These are phyloP conservation scores for Anniella stebbinsi DNA, from an alignment of 2,797 vertebrate species.

Conservation along the genomic window DNA sequence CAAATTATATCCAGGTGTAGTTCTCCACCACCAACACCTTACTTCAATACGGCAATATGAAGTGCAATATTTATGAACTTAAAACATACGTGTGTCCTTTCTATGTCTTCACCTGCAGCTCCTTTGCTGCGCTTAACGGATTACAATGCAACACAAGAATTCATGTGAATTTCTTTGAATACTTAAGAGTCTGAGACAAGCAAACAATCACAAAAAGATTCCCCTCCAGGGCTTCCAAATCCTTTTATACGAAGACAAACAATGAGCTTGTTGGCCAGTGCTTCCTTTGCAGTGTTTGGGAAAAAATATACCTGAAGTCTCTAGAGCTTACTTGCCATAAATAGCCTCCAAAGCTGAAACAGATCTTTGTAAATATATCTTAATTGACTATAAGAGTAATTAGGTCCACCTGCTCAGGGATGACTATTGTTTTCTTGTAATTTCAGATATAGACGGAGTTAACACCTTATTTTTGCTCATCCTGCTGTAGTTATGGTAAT, in stretches of 20 bases:
- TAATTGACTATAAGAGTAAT: conserved; percentile 27
- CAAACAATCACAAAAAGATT: background rate
- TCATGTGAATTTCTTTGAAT: background rate
- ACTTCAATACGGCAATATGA: background rate
- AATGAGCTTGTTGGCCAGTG: background rate
- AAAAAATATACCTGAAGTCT: background rate
- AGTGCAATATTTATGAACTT: background rate
- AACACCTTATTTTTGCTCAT: background rate
- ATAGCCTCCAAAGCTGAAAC: background rate
- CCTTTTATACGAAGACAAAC: background rate
- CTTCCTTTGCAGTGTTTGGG: background rate
- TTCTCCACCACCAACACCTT: background rate
- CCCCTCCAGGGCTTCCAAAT: background rate
- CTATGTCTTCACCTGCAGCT: background rate
- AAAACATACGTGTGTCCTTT: background rate
- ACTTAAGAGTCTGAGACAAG: background rate
- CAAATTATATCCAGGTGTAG: background rate
- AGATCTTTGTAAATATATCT: background rate
- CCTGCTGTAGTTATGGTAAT: background rate
- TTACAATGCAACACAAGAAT: background rate
- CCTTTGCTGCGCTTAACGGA: background rate
- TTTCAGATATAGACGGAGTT: background rate
- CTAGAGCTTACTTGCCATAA: conserved; percentile 10
- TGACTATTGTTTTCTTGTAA: background rate
- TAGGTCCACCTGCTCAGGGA: background rate